Conservation (phyloP, 2,113 vertebrate species). For the Carassius carassius region DNA sequence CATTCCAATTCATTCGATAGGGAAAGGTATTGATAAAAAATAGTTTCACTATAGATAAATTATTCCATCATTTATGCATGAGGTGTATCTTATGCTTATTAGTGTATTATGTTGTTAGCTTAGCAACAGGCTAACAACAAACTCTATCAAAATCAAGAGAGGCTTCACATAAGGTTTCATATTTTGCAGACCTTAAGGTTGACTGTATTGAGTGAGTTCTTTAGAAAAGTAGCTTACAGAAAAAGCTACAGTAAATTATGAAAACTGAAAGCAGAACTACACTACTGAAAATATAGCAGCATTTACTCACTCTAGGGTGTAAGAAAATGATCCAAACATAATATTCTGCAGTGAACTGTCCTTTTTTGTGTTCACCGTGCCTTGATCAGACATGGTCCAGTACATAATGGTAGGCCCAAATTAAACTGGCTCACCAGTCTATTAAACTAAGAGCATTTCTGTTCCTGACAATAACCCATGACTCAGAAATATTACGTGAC, state of each 20-base stretch:
- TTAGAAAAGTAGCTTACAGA: not conserved
- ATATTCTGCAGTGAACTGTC: not conserved
- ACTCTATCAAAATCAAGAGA: too few relatives aligned
- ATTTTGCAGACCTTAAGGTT: too few relatives aligned
- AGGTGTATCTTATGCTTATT: too few relatives aligned
- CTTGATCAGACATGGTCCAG: not conserved
- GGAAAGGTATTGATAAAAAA: too few relatives aligned
- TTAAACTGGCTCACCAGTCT: not conserved
- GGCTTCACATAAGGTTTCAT: too few relatives aligned
- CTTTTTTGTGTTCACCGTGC: not conserved
- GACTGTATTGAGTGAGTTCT: not conserved
- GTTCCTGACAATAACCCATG: constrained; percentile 1
- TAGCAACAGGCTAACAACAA: too few relatives aligned
- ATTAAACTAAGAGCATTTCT: constrained; percentile 20
- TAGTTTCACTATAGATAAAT: too few relatives aligned
- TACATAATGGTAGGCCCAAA: not conserved
- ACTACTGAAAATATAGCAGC: not conserved
- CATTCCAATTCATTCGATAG: too few relatives aligned
- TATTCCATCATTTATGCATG: too few relatives aligned
- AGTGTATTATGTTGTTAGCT: too few relatives aligned
- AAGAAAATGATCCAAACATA: not conserved
- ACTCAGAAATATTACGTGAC: constrained; percentile 67
- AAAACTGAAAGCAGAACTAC: not conserved
- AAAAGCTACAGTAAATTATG: not conserved
- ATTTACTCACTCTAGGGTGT: not conserved